Evolutionary conservation across 2,888 invertebrate genomes (phyloP).

Genomic region (Artemia sinica): DNA sequence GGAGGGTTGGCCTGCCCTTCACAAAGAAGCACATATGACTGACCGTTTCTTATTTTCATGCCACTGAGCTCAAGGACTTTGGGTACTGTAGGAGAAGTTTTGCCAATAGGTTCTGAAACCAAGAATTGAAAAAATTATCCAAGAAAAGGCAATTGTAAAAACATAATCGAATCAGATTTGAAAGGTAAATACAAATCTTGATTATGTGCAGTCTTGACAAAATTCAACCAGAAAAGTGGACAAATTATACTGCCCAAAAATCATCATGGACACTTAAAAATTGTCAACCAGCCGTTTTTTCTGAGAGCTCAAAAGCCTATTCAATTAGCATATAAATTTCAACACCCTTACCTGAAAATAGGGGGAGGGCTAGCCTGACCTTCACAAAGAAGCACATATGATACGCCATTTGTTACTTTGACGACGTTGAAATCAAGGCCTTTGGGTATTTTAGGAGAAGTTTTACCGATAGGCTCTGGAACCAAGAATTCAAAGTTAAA

Average conservation of each 20-base stretch:
- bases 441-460: constrained; percentile 11
- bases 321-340: too few species aligned
- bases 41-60: not conserved
- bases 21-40: not conserved
- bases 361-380: constrained; percentile 7
- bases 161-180: too few species aligned
- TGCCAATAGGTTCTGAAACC: constrained; percentile 12
- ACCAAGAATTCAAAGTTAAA: not conserved
- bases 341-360: not conserved
- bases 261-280: too few species aligned
- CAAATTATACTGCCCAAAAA: too few species aligned
- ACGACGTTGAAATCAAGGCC: not conserved
- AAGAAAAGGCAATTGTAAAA: too few species aligned
- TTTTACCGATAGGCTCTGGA: not conserved
- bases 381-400: not conserved
- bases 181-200: too few species aligned
- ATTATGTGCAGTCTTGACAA: too few species aligned
- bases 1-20: constrained; percentile 7
- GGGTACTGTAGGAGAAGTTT: constrained; percentile 1
- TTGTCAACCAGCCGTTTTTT: too few species aligned
- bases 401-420: not conserved
- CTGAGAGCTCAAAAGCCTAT: too few species aligned
- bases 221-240: too few species aligned
- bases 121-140: not conserved
- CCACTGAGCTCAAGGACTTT: not conserved